Base-by-base conservation (phyloP, 2,888 invertebrate species). In the Fissipunctia ypsillon region DNA sequence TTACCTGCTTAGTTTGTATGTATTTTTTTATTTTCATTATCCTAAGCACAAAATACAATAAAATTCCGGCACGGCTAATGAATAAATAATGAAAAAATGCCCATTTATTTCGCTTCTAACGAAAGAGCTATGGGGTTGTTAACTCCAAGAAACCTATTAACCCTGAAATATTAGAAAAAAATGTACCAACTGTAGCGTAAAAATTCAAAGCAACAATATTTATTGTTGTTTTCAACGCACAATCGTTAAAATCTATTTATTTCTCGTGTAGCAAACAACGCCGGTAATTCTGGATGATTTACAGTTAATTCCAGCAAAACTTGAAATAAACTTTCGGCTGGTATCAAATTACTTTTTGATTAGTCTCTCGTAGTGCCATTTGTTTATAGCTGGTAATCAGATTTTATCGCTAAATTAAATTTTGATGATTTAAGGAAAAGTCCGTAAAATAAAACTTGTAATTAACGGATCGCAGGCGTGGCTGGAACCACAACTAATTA, bases 261-360 rank as follows among this genome's bases (percentile, higher is more conserved):
- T 80, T 56, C 60, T 76, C 67, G 64, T 80, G 59, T 73, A 71
- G 54, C 63, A 69, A 79, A 81, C 73, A 78, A 71, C 74, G 66
- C 65, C 70, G 74, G 78, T 81, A 80, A 81, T 76, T 64, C 77
- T 45, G 48, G 59, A 80, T 83, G 75, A 86, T 84, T 83, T 78
- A 83, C 76, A 75, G 79, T 73, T 78, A 76, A 83, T 83, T 75
- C 67, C 56, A 63, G 71, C 73, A 72, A 85, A 87, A 84, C 80
- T 85, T 81, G 69, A 74, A 84, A 76, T 84, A 83, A 83, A 88
- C 79, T 87, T 89, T 87, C 71, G 82, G 90, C 87, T 84, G 85
- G 86, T 88, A 86, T 90, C 90, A 88, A 90, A 91, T 91, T 89
- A 88, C 91, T 90, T 90, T 91, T 90, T 91, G 90, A 91, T 92